Conservation (phyloP, 2,888 invertebrate species). For the Rhaphigaster nebulosa region DNA sequence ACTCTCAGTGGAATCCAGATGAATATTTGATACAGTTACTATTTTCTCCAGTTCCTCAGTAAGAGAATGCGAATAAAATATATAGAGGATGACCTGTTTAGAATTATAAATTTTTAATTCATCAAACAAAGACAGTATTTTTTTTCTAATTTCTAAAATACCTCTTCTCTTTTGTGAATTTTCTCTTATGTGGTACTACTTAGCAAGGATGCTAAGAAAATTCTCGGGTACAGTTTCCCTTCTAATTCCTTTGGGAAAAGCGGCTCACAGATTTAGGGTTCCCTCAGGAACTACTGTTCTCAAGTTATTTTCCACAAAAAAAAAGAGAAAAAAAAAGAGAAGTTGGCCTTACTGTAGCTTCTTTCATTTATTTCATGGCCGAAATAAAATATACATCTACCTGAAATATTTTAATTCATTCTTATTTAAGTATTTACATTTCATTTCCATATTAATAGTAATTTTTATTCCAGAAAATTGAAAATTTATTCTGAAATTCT, state of each 20-base stretch:
- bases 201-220: background rate
- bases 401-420: background rate
- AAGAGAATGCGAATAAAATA: background rate
- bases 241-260: background rate
- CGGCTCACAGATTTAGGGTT: background rate
- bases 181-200: background rate
- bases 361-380: background rate
- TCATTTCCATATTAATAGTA: no score
- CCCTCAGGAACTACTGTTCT: background rate
- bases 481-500: no score
- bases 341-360: background rate
- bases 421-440: background rate
- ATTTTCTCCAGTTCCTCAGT: background rate
- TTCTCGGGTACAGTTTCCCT: background rate
- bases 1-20: background rate
- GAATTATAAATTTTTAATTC: no score
- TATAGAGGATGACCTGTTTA: background rate
- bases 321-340: background rate
- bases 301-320: background rate
- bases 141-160: background rate
- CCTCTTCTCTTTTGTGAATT: background rate
- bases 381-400: background rate
- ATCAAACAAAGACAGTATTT: background rate
- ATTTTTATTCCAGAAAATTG: no score
- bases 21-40: background rate